Evolutionary conservation across 2,888 invertebrate species (phyloP).

Genomic region (Agrilus mali): DNA sequence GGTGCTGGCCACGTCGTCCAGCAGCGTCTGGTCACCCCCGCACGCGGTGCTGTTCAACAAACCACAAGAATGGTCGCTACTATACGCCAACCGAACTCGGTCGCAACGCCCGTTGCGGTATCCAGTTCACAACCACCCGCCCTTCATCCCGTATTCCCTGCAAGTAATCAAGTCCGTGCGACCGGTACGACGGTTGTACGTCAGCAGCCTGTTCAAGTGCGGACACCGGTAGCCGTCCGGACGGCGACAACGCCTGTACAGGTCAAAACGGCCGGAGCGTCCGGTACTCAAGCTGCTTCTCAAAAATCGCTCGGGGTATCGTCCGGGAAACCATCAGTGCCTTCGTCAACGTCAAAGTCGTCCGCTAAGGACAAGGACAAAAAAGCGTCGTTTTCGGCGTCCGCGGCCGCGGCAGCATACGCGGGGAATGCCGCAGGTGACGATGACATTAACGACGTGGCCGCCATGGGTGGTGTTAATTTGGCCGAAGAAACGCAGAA

Average conservation of each 20-base stretch:
- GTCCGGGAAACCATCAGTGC: slow-evolving; percentile 38
- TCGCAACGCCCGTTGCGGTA: slow-evolving; percentile 25
- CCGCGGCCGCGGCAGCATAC: slow-evolving; percentile 27
- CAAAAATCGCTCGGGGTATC: slow-evolving; percentile 22
- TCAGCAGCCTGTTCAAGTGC: slow-evolving; percentile 21
- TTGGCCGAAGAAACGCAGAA: slow-evolving; percentile 90
- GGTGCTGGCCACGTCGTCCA: slow-evolving; percentile 34
- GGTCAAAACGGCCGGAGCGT: slow-evolving; percentile 26
- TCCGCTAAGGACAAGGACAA: slow-evolving; percentile 68
- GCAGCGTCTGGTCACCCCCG: slow-evolving; percentile 41
- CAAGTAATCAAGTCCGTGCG: slow-evolving; percentile 16
- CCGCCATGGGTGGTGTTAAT: slow-evolving; percentile 98
- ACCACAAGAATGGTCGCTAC: slow-evolving; percentile 30
- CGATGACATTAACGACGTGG: slow-evolving; percentile 97
- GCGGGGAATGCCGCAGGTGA: slow-evolving; percentile 46
- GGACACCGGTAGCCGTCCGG: slow-evolving; percentile 28
- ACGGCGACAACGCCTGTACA: slow-evolving; percentile 23
- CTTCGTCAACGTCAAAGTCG: slow-evolving; percentile 41
- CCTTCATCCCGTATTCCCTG: slow-evolving; percentile 31
- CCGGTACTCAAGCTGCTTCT: slow-evolving; percentile 26
- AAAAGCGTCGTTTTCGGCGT: slow-evolving; percentile 43
- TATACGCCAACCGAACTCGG: slow-evolving; percentile 26
- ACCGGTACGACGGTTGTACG: slow-evolving; percentile 22
- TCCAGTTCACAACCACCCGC: slow-evolving; percentile 34
- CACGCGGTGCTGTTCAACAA: slow-evolving; percentile 26